Evolutionary conservation across 2,888 invertebrate genomes (phyloP).

Genomic region (Epirrhoe tristata): DNA sequence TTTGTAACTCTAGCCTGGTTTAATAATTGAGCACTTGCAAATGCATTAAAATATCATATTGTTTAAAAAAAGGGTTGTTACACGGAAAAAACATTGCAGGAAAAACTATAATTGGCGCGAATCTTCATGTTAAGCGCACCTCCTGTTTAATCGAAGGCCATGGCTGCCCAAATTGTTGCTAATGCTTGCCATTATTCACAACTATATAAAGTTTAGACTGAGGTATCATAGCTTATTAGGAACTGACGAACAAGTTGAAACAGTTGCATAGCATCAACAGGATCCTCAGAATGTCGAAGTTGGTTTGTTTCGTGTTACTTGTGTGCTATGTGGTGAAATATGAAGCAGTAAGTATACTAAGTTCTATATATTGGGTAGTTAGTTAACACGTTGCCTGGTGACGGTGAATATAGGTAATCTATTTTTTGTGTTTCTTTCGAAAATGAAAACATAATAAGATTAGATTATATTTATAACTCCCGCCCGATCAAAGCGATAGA

Average conservation of each 20-base stretch:
- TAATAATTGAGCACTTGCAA: background rate
- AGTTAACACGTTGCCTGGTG: too few species aligned
- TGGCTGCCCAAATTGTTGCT: slow-evolving; percentile 39
- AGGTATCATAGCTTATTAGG: slow-evolving; percentile 16
- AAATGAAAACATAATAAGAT: too few species aligned
- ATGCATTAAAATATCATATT: slow-evolving; percentile 1
- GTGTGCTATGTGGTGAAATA: slow-evolving; percentile 34
- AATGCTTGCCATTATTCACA: slow-evolving; percentile 38
- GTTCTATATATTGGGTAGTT: background rate
- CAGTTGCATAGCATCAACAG: background rate
- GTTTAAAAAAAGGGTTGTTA: background rate
- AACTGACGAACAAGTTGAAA: slow-evolving; percentile 11
- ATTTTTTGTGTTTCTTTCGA: too few species aligned
- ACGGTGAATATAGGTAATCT: too few species aligned
- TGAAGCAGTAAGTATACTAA: slow-evolving; percentile 44
- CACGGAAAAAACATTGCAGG: slow-evolving; percentile 29
- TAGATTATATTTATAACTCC: too few species aligned
- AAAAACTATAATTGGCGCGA: slow-evolving; percentile 27
- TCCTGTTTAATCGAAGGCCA: slow-evolving; percentile 51
- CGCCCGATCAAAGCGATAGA: too few species aligned
- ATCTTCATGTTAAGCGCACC: slow-evolving; percentile 42
- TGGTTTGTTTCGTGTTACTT: slow-evolving; percentile 36
- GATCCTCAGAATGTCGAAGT: slow-evolving; percentile 38
- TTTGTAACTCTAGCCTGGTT: too few species aligned
- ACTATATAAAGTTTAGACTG: slow-evolving; percentile 23